Percentiles rank a stretch among this genome's conserved stretches.
Evolutionary conservation across 2,888 invertebrate genomes (phyloP).

Genomic region (Parnassius mnemosyne): DNA sequence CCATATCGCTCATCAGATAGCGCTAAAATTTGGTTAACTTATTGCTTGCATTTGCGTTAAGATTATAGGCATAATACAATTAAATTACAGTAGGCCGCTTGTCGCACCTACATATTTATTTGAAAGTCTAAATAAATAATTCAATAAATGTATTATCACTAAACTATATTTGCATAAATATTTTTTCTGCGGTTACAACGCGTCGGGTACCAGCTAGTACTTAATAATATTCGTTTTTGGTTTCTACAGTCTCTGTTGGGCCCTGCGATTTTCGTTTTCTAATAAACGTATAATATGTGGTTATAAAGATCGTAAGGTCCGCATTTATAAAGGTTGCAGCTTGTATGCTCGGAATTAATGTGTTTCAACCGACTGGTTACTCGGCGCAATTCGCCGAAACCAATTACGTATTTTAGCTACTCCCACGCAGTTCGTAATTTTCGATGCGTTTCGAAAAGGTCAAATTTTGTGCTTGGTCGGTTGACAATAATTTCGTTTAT

Average conservation of each 20-base stretch:
- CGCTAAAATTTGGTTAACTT: too few species aligned
- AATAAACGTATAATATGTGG: constrained; percentile 10
- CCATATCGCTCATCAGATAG: too few species aligned
- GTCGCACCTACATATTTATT: too few species aligned
- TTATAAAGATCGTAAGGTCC: constrained; percentile 19
- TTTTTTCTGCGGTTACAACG: too few species aligned
- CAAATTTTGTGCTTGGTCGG: constrained; percentile 40
- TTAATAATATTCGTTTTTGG: background rate
- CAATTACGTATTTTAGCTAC: constrained; percentile 67
- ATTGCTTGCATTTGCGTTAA: too few species aligned
- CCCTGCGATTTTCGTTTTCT: background rate
- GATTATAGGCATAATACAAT: too few species aligned
- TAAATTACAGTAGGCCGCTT: too few species aligned
- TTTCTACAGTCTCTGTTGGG: background rate
- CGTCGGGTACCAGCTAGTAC: too few species aligned
- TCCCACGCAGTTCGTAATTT: constrained; percentile 62
- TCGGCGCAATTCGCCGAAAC: constrained; percentile 62
- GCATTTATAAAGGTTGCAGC: constrained; percentile 24
- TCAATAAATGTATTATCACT: too few species aligned
- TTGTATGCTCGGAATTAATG: constrained; percentile 48
- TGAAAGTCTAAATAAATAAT: too few species aligned
- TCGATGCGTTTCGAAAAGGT: constrained; percentile 52
- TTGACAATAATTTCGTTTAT: constrained; percentile 1
- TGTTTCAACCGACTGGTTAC: constrained; percentile 55
- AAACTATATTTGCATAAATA: too few species aligned